Evolutionary conservation across 1,140 invertebrate genomes (phyloP).

Genomic region (Musca vetustissima): DNA sequence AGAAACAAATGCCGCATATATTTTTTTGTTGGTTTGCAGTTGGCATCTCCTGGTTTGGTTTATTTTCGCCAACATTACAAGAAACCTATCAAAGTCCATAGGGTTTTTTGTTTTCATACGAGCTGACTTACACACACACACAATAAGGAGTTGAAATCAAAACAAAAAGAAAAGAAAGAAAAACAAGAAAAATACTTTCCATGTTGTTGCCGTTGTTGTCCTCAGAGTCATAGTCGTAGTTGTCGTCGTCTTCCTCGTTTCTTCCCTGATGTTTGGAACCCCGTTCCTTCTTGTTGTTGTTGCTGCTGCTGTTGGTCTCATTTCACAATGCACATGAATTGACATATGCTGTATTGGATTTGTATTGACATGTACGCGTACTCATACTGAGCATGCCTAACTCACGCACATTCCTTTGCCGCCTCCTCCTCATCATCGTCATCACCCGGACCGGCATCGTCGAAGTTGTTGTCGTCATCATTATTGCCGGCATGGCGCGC

Average conservation of each 20-base stretch:
- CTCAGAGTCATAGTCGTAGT: not conserved
- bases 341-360: constrained; percentile 22
- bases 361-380: constrained; percentile 24
- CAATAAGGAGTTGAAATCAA: not conserved
- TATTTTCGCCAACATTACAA: no score
- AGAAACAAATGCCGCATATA: constrained; percentile 2
- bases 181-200: not conserved
- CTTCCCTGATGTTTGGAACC: not conserved
- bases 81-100: not conserved
- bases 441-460: not conserved
- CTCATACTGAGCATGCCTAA: constrained; percentile 24
- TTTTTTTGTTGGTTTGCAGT: not conserved
- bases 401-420: constrained; percentile 16
- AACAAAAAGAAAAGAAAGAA: no score
- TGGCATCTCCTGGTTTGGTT: no score
- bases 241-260: not conserved
- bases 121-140: no score
- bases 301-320: not conserved
- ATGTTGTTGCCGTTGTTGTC: constrained; percentile 5
- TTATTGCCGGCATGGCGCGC: not conserved
- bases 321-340: constrained; percentile 20
- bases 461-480: not conserved
- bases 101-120: not conserved
- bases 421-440: not conserved
- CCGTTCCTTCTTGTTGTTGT: not conserved